phyloP scores from a whole-genome alignment of 30 jellyfish, hydroid and myxozoan genomes.

The Pelagia noctiluca region DNA sequence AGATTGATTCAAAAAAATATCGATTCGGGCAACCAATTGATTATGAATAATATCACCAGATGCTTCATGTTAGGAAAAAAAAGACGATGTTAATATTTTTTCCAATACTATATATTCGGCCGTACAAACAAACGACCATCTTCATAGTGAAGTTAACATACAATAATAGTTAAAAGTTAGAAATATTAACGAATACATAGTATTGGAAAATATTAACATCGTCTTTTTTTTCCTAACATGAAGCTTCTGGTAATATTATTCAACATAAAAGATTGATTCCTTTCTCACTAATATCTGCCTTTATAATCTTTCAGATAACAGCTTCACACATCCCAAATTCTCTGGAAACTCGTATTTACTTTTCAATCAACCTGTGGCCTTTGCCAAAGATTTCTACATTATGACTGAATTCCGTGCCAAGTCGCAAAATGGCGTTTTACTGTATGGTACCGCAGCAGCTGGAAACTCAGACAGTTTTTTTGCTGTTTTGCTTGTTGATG shows the following conservation, averaged over 20 bases:
- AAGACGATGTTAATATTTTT: too few relatives aligned
- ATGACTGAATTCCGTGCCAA: constrained; percentile 55
- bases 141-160: not conserved
- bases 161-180: not conserved
- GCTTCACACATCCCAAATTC: constrained; percentile 64
- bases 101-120: too few relatives aligned
- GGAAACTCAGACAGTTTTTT: constrained; percentile 21
- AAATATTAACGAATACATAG: not conserved
- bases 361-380: constrained; percentile 9
- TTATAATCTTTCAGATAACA: not conserved
- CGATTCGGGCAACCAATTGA: too few relatives aligned
- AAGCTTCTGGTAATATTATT: not conserved
- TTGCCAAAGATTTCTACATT: constrained; percentile 14
- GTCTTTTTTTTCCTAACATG: too few relatives aligned
- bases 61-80: too few relatives aligned
- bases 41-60: too few relatives aligned
- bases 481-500: constrained; percentile 65
- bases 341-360: constrained; percentile 48
- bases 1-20: too few relatives aligned
- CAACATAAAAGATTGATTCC: not conserved
- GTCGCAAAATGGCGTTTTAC: constrained; percentile 31
- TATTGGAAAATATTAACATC: too few relatives aligned
- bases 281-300: not conserved
- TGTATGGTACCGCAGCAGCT: constrained; percentile 35
- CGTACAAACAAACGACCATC: not conserved